phyloP scores from a whole-genome alignment of 2,113 vertebrate genomes.

The Coracopsis vasa region DNA sequence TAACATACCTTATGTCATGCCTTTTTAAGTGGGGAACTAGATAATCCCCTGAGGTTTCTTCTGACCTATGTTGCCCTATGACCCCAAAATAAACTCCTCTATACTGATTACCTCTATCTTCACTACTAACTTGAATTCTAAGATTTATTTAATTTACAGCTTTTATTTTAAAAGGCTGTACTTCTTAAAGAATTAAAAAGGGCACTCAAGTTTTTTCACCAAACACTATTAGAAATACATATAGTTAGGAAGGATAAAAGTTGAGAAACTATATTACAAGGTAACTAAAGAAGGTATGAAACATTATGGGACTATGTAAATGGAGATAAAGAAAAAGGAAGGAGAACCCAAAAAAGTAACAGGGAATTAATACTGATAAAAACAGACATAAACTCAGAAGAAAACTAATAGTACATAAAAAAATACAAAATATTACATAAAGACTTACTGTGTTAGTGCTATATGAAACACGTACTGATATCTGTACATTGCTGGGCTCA shows the following conservation, averaged over 20 bases:
- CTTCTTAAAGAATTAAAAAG: not conserved
- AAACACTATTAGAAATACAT: not conserved
- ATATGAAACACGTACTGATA: not conserved
- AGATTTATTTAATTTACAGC: not conserved
- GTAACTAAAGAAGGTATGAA: not conserved
- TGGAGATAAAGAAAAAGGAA: not conserved
- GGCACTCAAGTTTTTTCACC: not conserved
- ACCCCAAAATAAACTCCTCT: not conserved
- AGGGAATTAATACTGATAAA: not conserved
- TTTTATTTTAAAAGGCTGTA: not conserved
- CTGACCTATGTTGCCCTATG: not conserved
- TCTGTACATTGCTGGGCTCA: not conserved
- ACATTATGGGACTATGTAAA: not conserved
- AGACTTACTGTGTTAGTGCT: not conserved
- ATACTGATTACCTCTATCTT: not conserved
- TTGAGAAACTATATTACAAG: not conserved
- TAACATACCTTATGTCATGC: not conserved
- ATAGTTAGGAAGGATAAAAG: not conserved
- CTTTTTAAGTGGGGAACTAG: not conserved
- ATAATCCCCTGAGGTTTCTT: not conserved
- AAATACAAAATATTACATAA: not conserved
- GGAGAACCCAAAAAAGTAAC: not conserved
- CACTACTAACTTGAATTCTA: not conserved
- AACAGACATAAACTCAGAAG: not conserved
- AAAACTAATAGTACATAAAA: not conserved